phyloP scores from a whole-genome alignment of 2,888 invertebrate species.

The Polydrusus tereticollis region DNA sequence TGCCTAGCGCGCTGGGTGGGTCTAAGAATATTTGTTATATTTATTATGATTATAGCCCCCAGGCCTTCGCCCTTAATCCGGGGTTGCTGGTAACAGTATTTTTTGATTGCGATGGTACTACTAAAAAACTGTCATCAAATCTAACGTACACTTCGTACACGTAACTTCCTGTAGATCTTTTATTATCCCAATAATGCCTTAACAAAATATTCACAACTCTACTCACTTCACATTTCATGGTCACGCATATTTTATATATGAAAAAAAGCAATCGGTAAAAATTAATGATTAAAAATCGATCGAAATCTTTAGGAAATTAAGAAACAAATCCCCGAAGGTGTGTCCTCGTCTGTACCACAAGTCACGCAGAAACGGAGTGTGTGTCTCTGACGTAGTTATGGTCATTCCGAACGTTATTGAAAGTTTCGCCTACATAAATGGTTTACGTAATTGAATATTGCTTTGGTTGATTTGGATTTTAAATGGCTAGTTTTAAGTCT shows the following conservation, averaged over 20 bases:
- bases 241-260: background rate
- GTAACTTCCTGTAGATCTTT: too few species aligned
- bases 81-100: too few species aligned
- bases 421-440: conserved; percentile 32
- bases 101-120: too few species aligned
- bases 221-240: background rate
- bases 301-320: conserved; percentile 20
- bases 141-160: too few species aligned
- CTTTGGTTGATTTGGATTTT: conserved; percentile 29
- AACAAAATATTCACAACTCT: too few species aligned
- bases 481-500: background rate
- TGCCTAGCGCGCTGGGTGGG: too few species aligned
- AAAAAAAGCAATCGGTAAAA: background rate
- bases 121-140: too few species aligned
- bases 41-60: too few species aligned
- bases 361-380: background rate
- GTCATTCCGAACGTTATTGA: conserved; percentile 26
- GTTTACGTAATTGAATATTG: conserved; percentile 22
- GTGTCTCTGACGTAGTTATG: conserved; percentile 22
- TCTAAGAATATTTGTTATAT: too few species aligned
- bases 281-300: background rate
- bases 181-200: too few species aligned
- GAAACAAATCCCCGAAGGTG: conserved; percentile 11
- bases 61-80: too few species aligned
- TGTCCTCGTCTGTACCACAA: conserved; percentile 18